Percentiles rank a stretch among this genome's conserved stretches.
Conservation (phyloP, 2,797 vertebrate species). For the Pangasius djambal region DNA sequence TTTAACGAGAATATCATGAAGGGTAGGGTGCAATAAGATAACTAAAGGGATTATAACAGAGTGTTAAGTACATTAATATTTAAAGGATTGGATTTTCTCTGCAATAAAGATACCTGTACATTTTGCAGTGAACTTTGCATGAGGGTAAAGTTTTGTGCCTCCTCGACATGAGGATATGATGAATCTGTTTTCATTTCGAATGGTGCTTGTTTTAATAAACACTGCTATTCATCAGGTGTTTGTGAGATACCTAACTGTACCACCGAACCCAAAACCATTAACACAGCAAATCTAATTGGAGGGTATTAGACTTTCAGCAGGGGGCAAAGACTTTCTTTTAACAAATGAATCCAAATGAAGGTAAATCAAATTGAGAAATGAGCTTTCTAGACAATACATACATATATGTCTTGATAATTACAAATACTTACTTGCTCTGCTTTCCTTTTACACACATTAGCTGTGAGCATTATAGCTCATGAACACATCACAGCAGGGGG, state of each 20-base stretch:
- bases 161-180: conserved; percentile 77
- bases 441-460: background rate
- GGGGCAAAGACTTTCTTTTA: background rate
- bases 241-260: conserved; percentile 58
- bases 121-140: conserved; percentile 92
- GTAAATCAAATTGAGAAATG: background rate
- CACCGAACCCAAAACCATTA: background rate
- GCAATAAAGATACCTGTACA: conserved; percentile 92
- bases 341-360: conserved; percentile 5
- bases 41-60: conserved; percentile 42
- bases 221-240: conserved; percentile 72
- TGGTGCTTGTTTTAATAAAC: conserved; percentile 83
- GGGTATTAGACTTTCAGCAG: background rate
- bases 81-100: conserved; percentile 80
- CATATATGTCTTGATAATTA: background rate
- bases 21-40: conserved; percentile 64
- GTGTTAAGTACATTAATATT: conserved; percentile 67
- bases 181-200: conserved; percentile 77
- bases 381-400: background rate
- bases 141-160: conserved; percentile 81
- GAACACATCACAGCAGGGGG: background rate
- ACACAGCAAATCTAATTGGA: background rate
- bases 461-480: background rate
- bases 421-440: background rate
- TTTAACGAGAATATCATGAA: conserved; percentile 46